Conservation (phyloP, 2,113 vertebrate genomes). For the Blennius ocellaris region DNA sequence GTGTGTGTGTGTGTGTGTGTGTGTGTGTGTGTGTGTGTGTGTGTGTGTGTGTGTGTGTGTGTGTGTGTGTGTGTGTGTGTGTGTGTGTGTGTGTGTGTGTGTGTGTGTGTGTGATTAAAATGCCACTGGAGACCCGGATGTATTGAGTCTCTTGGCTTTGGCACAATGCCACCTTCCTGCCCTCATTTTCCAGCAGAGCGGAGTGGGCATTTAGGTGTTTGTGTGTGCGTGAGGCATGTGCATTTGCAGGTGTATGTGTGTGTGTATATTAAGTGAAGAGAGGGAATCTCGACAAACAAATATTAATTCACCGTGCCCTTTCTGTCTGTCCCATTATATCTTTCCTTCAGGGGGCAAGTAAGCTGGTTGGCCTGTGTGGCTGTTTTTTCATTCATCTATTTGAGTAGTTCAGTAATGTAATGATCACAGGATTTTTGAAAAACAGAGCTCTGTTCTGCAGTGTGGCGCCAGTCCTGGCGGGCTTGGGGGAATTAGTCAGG, state of each 20-base stretch:
- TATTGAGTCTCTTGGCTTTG: slow-evolving; percentile 74
- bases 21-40: no score
- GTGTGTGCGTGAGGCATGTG: background rate
- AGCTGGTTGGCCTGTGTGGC: slow-evolving; percentile 30
- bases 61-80: no score
- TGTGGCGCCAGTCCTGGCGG: slow-evolving; percentile 81
- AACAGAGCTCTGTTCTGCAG: slow-evolving; percentile 70
- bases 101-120: slow-evolving; percentile 60
- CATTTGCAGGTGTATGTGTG: slow-evolving; percentile 15
- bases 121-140: slow-evolving; percentile 67
- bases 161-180: slow-evolving; percentile 65
- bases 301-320: slow-evolving; percentile 50
- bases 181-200: slow-evolving; percentile 68
- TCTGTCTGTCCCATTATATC: slow-evolving; percentile 49
- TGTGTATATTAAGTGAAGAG: slow-evolving; percentile 33
- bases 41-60: no score
- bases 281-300: slow-evolving; percentile 49
- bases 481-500: slow-evolving; percentile 78
- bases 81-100: no score
- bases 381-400: slow-evolving; percentile 65
- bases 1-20: slow-evolving; percentile 30
- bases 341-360: slow-evolving; percentile 41
- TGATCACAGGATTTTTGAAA: slow-evolving; percentile 70
- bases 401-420: slow-evolving; percentile 63
- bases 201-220: slow-evolving; percentile 49